Evolutionary conservation across 92 coral and sea anemone species (phyloP).

Genomic region (Paragorgia papillata): DNA sequence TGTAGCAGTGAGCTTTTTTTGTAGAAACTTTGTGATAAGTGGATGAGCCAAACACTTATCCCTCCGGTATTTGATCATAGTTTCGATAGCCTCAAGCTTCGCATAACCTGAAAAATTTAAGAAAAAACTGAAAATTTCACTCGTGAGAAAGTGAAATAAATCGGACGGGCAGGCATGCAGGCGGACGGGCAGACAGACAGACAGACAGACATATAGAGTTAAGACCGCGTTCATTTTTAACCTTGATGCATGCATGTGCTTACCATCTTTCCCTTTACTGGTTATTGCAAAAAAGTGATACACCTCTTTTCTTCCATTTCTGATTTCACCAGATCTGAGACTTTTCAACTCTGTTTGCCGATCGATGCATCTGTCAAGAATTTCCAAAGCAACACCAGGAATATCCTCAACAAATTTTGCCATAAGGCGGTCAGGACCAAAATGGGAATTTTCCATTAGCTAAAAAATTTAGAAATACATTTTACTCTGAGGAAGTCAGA

Average conservation of each 20-base stretch:
- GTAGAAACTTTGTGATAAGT: not conserved
- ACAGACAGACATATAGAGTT: no score
- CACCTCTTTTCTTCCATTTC: not conserved
- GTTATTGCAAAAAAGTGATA: conserved; percentile 24
- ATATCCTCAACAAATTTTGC: conserved; percentile 29
- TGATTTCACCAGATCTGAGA: not conserved
- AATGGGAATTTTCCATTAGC: conserved; percentile 32
- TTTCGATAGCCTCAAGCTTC: conserved; percentile 28
- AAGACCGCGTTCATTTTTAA: no score
- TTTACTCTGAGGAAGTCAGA: no score
- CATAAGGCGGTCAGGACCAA: conserved; percentile 28
- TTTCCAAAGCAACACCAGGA: conserved; percentile 13
- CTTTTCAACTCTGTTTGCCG: not conserved
- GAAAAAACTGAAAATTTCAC: no score
- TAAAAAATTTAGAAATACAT: not conserved
- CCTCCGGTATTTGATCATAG: conserved; percentile 4
- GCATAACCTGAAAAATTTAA: not conserved
- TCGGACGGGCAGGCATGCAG: no score
- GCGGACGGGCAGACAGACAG: no score
- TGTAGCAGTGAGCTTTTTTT: not conserved
- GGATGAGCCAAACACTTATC: conserved; percentile 38
- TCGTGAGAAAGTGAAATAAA: no score
- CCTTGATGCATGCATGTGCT: not conserved
- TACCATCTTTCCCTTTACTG: not conserved
- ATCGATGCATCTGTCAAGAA: conserved; percentile 7